Evolutionary conservation across 2,797 vertebrate genomes (phyloP).

Genomic region (Coccyzus lansbergi): DNA sequence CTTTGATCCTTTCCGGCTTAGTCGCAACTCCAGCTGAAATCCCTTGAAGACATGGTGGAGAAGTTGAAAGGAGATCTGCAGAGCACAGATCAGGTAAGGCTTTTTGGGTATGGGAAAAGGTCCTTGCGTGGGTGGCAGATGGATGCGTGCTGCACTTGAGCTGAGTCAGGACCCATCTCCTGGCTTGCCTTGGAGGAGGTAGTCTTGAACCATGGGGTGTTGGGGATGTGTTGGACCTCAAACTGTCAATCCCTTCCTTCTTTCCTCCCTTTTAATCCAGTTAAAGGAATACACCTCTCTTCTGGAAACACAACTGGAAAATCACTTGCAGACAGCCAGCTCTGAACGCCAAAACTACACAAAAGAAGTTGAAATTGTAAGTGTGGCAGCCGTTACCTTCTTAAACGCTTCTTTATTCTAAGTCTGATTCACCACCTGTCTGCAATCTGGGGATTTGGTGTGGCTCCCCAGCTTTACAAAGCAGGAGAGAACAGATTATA

Average conservation of each 20-base stretch:
- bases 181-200: neutral
- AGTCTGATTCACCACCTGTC: neutral
- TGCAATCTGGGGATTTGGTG: accelerated
- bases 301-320: constrained; percentile 90
- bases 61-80: constrained; percentile 82
- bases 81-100: constrained; percentile 84
- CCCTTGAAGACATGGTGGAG: constrained; percentile 80
- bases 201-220: neutral
- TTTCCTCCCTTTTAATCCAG: constrained; percentile 17
- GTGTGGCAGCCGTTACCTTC: neutral
- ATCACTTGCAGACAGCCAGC: constrained; percentile 84
- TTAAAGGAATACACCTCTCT: constrained; percentile 86
- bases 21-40: constrained; percentile 83
- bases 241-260: neutral
- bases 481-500: neutral
- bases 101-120: neutral
- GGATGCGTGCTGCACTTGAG: accelerated
- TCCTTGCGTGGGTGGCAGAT: accelerated
- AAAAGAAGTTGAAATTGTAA: constrained; percentile 85
- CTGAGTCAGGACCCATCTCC: neutral
- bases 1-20: constrained; percentile 56
- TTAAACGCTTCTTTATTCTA: neutral
- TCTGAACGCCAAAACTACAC: constrained; percentile 81
- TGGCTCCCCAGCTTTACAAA: neutral
- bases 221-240: neutral